These are phyloP conservation scores for Xyrauchen texanus DNA, from an alignment of 2,113 vertebrate species.

Conservation along the genomic window DNA sequence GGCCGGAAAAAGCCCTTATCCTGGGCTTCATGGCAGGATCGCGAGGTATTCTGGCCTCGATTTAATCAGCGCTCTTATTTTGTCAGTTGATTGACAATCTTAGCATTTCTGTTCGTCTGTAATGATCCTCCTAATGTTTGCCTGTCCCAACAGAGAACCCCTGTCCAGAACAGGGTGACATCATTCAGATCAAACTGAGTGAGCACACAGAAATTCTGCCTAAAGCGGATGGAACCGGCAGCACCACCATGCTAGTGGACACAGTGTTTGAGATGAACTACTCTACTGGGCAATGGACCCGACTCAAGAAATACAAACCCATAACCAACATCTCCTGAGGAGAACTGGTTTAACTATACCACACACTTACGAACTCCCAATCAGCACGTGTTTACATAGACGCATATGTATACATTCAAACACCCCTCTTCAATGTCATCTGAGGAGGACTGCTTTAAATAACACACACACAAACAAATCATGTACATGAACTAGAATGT, in stretches of 20 bases:
- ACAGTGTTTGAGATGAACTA: constrained; percentile 99
- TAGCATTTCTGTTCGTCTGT: neutral
- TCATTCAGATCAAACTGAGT: constrained; percentile 99
- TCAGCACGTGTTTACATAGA: constrained; percentile 19
- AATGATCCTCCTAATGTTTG: neutral
- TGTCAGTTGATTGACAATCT: neutral
- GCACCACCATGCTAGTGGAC: constrained; percentile 98
- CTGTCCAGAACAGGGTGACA: constrained; percentile 96
- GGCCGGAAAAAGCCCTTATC: constrained; percentile 96
- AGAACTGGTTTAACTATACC: neutral
- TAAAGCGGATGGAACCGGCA: constrained; percentile 95
- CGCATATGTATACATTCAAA: constrained; percentile 30
- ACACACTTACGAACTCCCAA: neutral
- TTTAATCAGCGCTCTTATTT: neutral
- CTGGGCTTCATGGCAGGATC: constrained; percentile 99
- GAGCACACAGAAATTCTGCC: constrained; percentile 95
- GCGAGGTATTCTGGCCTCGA: constrained; percentile 78
- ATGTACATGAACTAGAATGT: constrained; percentile 25
- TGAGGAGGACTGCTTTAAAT: constrained; percentile 6
- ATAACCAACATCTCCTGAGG: constrained; percentile 92
- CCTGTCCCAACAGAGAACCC: constrained; percentile 86
- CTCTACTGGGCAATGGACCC: constrained; percentile 97
- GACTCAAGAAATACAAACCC: constrained; percentile 99
- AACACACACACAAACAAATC: neutral
- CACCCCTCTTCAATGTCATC: neutral